Evolutionary conservation across 2,888 invertebrate genomes (phyloP).

Genomic region (Junonia oenone): DNA sequence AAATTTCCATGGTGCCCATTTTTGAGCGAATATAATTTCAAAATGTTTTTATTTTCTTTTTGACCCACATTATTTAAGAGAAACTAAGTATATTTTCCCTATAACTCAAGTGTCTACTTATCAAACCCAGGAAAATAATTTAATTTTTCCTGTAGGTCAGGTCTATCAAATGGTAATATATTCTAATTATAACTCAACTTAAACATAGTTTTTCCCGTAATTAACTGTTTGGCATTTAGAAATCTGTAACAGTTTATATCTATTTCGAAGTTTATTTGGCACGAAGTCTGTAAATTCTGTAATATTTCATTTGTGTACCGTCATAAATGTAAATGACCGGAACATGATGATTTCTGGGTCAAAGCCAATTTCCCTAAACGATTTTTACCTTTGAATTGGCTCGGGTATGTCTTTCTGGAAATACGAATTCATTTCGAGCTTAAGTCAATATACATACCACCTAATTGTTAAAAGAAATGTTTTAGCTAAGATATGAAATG

Average conservation of each 20-base stretch:
- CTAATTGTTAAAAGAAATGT: not conserved
- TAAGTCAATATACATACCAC: not conserved
- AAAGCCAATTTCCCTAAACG: slow-evolving; percentile 29
- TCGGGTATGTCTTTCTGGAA: slow-evolving; percentile 1
- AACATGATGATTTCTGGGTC: slow-evolving; percentile 26
- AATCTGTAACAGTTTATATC: not conserved
- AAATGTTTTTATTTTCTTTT: too few species aligned
- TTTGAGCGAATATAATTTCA: not conserved
- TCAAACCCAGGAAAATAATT: not conserved
- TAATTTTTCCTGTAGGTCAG: not conserved
- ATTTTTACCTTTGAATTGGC: not conserved
- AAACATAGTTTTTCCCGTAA: not conserved
- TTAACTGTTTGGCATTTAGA: not conserved
- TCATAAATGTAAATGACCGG: slow-evolving; percentile 25
- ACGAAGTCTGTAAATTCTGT: slow-evolving; percentile 1
- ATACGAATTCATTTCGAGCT: not conserved
- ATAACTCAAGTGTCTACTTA: too few species aligned
- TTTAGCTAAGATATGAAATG: not conserved
- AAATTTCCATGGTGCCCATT: too few species aligned
- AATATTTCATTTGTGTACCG: slow-evolving; percentile 4
- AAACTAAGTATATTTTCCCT: too few species aligned
- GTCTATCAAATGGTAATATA: too few species aligned
- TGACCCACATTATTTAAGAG: too few species aligned
- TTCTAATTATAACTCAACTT: too few species aligned
- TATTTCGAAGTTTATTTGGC: slow-evolving; percentile 7